Percentiles rank a stretch among this genome's conserved stretches.
Evolutionary conservation across 1,140 invertebrate species (phyloP).

Genomic region (Diorhabda sublineata): DNA sequence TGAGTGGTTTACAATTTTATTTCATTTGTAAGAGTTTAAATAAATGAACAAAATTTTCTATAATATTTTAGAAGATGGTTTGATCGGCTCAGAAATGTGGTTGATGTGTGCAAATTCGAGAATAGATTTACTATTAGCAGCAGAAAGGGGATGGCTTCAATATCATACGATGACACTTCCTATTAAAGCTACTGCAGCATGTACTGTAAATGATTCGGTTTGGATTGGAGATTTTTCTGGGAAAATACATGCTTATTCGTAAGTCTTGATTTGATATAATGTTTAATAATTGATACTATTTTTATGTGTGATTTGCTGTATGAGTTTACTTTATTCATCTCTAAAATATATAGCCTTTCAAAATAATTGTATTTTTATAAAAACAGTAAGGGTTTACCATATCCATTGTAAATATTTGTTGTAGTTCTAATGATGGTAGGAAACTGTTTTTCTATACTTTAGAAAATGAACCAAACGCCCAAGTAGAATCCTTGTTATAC

Average conservation of each 20-base stretch:
- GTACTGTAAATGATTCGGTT: constrained; percentile 65
- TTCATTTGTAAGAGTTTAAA: too few relatives aligned
- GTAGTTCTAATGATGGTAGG: constrained; percentile 51
- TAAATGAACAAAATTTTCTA: too few relatives aligned
- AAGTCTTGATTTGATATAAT: constrained; percentile 38
- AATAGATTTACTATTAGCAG: constrained; percentile 61
- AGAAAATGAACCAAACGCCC: constrained; percentile 52
- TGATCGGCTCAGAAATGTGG: constrained; percentile 61
- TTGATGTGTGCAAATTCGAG: constrained; percentile 66
- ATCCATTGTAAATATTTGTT: constrained; percentile 13
- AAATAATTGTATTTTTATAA: constrained; percentile 8
- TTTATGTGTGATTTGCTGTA: too few relatives aligned
- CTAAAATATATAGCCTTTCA: neutral
- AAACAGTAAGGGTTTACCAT: neutral
- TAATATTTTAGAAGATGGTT: constrained; percentile 40
- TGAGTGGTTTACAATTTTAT: too few relatives aligned
- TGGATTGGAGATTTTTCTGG: constrained; percentile 85
- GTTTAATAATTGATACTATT: neutral
- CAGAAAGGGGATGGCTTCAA: constrained; percentile 56
- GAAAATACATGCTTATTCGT: constrained; percentile 74
- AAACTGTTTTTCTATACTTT: constrained; percentile 57
- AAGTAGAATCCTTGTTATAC: constrained; percentile 62
- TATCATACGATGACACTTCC: constrained; percentile 53
- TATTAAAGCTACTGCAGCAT: constrained; percentile 60
- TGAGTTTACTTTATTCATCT: too few relatives aligned